Evolutionary conservation across 64 coral and sea anemone species (phyloP).

Genomic region (Porites lutea): DNA sequence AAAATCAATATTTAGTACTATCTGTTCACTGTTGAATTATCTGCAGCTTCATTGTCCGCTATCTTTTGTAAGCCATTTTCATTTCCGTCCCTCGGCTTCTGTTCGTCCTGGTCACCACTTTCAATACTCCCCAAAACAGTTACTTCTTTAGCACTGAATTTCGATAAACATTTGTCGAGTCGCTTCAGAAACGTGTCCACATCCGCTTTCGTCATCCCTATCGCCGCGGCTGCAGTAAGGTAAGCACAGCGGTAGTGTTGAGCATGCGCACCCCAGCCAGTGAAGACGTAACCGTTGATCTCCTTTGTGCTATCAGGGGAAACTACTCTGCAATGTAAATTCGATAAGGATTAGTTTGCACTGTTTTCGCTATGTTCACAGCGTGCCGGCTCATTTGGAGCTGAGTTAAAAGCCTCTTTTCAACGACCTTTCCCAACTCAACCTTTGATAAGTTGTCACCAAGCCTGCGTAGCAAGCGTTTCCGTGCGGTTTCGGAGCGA

Average conservation of each 20-base stretch:
- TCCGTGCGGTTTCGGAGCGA: too few species aligned
- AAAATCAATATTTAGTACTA: background rate
- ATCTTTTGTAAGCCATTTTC: conserved; percentile 13
- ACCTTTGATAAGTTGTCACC: too few species aligned
- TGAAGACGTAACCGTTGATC: conserved; percentile 90
- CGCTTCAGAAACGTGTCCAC: conserved; percentile 95
- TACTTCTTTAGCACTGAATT: conserved; percentile 35
- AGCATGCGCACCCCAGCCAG: conserved; percentile 94
- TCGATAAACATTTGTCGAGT: conserved; percentile 92
- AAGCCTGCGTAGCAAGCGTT: too few species aligned
- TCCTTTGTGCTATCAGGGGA: conserved; percentile 78
- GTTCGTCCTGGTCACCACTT: background rate
- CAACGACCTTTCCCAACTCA: too few species aligned
- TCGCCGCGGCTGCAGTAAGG: conserved; percentile 92
- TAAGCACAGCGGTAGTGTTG: conserved; percentile 89
- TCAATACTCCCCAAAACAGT: background rate
- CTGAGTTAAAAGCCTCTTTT: too few species aligned
- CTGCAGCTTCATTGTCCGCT: background rate
- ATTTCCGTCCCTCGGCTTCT: background rate
- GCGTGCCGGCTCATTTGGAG: too few species aligned
- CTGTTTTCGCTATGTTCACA: too few species aligned
- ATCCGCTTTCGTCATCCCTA: conserved; percentile 93
- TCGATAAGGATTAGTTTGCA: too few species aligned
- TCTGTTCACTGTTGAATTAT: conserved; percentile 18
- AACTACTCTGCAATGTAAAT: conserved; percentile 69